Percentiles rank a stretch among this genome's conserved stretches.
Conservation (phyloP, 2,888 invertebrate genomes). For the Pristionchus exspectatus region DNA sequence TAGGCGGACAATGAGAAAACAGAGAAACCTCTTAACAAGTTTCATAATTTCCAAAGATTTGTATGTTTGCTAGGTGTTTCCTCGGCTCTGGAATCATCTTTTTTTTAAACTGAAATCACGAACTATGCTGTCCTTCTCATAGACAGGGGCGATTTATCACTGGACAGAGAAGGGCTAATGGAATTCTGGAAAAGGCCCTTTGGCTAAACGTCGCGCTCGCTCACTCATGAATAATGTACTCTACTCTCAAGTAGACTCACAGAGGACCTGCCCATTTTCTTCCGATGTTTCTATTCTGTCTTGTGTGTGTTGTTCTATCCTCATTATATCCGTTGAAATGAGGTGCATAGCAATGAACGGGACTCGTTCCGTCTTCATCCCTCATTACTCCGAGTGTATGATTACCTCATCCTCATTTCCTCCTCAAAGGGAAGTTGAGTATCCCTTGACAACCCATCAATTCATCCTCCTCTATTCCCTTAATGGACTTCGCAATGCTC, state of each 20-base stretch:
- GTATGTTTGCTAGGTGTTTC: too few relatives aligned
- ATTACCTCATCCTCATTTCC: background rate
- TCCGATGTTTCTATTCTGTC: background rate
- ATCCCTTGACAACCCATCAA: background rate
- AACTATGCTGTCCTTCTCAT: background rate
- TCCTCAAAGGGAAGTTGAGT: background rate
- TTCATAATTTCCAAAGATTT: too few relatives aligned
- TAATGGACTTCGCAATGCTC: constrained; percentile 23
- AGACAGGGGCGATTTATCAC: background rate
- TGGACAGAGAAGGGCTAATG: constrained; percentile 11
- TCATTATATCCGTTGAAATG: background rate
- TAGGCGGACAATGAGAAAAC: too few relatives aligned
- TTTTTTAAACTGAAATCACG: background rate
- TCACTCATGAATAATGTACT: constrained; percentile 47
- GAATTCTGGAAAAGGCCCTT: background rate
- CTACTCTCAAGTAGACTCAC: background rate
- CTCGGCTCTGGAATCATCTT: too few relatives aligned
- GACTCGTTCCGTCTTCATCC: background rate
- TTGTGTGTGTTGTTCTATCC: background rate
- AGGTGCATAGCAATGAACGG: background rate
- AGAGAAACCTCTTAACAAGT: too few relatives aligned
- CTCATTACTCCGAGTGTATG: background rate
- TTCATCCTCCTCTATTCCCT: background rate
- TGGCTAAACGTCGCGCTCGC: constrained; percentile 1
- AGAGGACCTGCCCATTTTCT: background rate